Evolutionary conservation across 2,888 invertebrate species (phyloP).

Genomic region (Pomacea canaliculata): DNA sequence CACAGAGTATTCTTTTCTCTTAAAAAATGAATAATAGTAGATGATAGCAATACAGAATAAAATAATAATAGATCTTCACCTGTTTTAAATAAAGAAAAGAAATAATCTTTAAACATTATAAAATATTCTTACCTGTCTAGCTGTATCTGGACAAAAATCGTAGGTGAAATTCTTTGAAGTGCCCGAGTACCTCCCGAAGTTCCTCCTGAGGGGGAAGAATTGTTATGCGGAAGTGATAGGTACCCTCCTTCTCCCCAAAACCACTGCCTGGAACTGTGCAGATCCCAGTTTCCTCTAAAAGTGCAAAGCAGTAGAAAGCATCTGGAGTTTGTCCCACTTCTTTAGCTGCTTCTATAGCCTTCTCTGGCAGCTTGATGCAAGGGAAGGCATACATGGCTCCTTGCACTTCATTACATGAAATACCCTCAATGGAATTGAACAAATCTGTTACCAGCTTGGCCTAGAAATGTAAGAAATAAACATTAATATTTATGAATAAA

Average conservation of each 20-base stretch:
- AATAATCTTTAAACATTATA: too few relatives aligned
- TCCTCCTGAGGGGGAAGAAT: slow-evolving; percentile 88
- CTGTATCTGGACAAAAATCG: slow-evolving; percentile 81
- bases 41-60: too few relatives aligned
- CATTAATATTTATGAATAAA: background rate
- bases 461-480: background rate
- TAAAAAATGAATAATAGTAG: too few relatives aligned
- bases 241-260: slow-evolving; percentile 93
- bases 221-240: slow-evolving; percentile 95
- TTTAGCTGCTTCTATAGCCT: slow-evolving; percentile 88
- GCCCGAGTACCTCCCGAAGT: slow-evolving; percentile 84
- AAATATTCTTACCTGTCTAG: slow-evolving; percentile 24
- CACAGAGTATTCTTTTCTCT: too few relatives aligned
- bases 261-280: slow-evolving; percentile 91
- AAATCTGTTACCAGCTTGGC: slow-evolving; percentile 85
- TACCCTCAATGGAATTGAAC: slow-evolving; percentile 91
- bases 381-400: slow-evolving; percentile 99
- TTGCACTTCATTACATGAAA: slow-evolving; percentile 86
- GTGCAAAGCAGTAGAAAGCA: slow-evolving; percentile 90
- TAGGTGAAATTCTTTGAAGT: slow-evolving; percentile 85
- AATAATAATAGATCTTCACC: too few relatives aligned
- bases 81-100: too few relatives aligned
- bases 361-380: slow-evolving; percentile 82
- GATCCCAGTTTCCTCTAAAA: slow-evolving; percentile 90
- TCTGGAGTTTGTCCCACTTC: slow-evolving; percentile 78